These are phyloP conservation scores for Grapholita molesta DNA, from an alignment of 1,140 invertebrate species.

Conservation along the genomic window DNA sequence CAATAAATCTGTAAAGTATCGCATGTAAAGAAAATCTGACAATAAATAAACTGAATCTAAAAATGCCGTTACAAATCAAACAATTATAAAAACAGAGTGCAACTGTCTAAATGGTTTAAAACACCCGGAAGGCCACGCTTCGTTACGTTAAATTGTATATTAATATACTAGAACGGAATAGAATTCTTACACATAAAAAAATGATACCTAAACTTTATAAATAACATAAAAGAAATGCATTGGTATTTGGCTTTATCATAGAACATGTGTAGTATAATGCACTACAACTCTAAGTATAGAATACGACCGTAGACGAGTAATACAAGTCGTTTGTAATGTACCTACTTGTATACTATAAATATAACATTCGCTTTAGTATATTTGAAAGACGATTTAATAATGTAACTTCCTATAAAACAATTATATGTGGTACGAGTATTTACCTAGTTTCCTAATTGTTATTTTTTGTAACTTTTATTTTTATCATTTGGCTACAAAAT, in stretches of 20 bases:
- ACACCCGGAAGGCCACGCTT: not conserved
- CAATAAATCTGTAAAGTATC: not conserved
- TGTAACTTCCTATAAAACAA: too few relatives aligned
- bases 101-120: constrained; percentile 18
- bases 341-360: constrained; percentile 26
- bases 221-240: constrained; percentile 71
- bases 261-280: constrained; percentile 53
- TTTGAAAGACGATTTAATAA: constrained; percentile 5
- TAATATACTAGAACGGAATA: constrained; percentile 2
- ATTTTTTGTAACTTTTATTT: too few relatives aligned
- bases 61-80: not conserved
- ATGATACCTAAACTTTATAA: constrained; percentile 46
- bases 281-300: constrained; percentile 62
- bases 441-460: too few relatives aligned
- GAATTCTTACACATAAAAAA: constrained; percentile 15
- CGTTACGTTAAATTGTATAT: not conserved
- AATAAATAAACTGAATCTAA: not conserved
- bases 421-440: too few relatives aligned
- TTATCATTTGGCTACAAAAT: too few relatives aligned
- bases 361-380: not conserved
- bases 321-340: constrained; percentile 45
- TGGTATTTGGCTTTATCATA: constrained; percentile 75
- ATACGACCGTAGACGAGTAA: constrained; percentile 12
- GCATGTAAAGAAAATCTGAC: not conserved
- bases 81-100: constrained; percentile 18